phyloP scores from a whole-genome alignment of 2,113 vertebrate species.

The Mobula hypostoma region DNA sequence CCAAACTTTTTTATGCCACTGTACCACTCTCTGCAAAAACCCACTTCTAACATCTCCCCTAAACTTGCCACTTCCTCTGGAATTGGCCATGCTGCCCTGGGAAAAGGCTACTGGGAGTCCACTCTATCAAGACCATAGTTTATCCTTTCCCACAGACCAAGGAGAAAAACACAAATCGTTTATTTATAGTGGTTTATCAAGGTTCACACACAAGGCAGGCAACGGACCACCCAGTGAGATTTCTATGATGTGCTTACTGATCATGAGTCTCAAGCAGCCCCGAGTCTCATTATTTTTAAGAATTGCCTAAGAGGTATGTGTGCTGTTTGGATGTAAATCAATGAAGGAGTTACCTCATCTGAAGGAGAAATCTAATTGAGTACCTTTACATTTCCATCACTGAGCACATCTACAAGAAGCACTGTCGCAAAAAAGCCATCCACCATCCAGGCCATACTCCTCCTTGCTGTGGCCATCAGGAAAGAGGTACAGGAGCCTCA shows the following conservation, averaged over 20 bases:
- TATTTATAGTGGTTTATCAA: constrained; percentile 49
- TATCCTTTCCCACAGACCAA: neutral
- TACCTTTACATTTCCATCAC: neutral
- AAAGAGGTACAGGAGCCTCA: too few relatives aligned
- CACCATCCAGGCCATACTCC: too few relatives aligned
- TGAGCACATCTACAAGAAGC: too few relatives aligned
- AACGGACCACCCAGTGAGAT: constrained; percentile 51
- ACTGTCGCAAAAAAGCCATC: too few relatives aligned
- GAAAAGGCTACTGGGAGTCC: too few relatives aligned
- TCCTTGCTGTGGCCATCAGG: too few relatives aligned
- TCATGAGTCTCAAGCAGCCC: constrained; percentile 38
- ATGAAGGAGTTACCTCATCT: constrained; percentile 44
- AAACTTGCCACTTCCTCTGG: too few relatives aligned
- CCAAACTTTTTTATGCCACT: too few relatives aligned
- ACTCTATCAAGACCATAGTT: neutral
- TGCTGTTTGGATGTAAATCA: constrained; percentile 44
- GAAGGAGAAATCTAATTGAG: neutral
- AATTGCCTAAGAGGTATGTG: constrained; percentile 46
- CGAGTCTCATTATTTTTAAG: constrained; percentile 41
- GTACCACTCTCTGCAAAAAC: too few relatives aligned
- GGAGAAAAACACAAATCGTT: constrained; percentile 37
- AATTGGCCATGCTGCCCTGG: too few relatives aligned
- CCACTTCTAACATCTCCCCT: too few relatives aligned
- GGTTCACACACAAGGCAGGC: constrained; percentile 41
- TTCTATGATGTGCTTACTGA: neutral